Percentiles rank a stretch among this genome's conserved stretches.
Conservation (phyloP, 2,888 invertebrate genomes). For the Drosophila emarginata region DNA sequence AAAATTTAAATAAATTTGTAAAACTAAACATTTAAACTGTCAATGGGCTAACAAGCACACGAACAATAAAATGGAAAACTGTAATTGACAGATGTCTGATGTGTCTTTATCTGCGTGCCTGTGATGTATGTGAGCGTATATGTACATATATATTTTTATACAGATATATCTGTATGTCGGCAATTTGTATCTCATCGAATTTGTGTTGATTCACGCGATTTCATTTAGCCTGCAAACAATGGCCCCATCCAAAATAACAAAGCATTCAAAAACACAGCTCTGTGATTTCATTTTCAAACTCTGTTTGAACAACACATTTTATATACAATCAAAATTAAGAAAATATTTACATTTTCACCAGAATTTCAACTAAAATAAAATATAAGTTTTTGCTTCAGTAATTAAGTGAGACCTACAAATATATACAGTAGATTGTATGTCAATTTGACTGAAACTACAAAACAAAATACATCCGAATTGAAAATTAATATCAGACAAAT, state of each 20-base stretch:
- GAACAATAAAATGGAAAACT: conserved; percentile 53
- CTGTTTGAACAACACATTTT: conserved; percentile 36
- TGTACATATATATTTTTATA: not conserved
- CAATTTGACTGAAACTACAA: not conserved
- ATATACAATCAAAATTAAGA: conserved; percentile 17
- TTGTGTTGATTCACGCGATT: conserved; percentile 52
- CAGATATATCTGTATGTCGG: not conserved
- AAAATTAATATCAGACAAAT: not conserved
- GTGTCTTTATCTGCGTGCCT: conserved; percentile 24
- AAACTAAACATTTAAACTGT: conserved; percentile 49
- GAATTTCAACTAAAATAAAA: not conserved
- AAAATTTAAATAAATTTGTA: conserved; percentile 62
- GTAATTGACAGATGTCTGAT: conserved; percentile 60
- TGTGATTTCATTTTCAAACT: conserved; percentile 51
- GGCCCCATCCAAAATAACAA: conserved; percentile 7
- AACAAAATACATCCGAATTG: not conserved
- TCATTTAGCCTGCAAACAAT: conserved; percentile 61
- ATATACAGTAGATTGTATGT: not conserved
- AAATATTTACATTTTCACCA: conserved; percentile 44
- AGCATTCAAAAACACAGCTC: conserved; percentile 37
- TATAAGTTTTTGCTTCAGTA: conserved; percentile 25
- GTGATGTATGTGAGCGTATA: conserved; percentile 5
- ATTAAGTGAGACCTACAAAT: conserved; percentile 53
- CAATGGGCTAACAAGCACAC: conserved; percentile 33
- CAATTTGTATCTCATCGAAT: conserved; percentile 57